phyloP scores from a whole-genome alignment of 92 coral and sea anemone species.

The Scolanthus callimorphus region DNA sequence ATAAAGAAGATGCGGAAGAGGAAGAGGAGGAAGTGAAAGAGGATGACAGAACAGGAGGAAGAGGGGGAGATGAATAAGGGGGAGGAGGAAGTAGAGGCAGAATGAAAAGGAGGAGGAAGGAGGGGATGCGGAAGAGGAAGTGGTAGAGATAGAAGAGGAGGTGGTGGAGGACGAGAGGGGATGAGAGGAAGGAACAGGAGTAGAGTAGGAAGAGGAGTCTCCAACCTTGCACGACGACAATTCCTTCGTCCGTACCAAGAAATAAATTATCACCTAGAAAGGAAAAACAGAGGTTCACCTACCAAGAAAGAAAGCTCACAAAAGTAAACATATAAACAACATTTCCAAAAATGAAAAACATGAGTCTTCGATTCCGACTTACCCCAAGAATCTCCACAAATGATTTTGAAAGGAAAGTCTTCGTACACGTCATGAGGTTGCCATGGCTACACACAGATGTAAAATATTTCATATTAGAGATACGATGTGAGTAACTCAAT shows the following conservation, averaged over 20 bases:
- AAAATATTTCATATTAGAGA: not conserved
- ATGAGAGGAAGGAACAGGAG: not conserved
- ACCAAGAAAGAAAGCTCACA: no score
- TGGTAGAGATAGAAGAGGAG: not conserved
- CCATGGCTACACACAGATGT: conserved; percentile 76
- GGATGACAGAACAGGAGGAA: no score
- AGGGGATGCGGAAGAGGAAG: not conserved
- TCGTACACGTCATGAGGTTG: conserved; percentile 77
- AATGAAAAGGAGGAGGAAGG: not conserved
- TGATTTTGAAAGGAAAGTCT: conserved; percentile 77
- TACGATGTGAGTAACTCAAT: not conserved
- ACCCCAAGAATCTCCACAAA: conserved; percentile 99
- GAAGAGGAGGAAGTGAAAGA: no score
- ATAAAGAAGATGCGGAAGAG: no score
- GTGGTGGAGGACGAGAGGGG: not conserved
- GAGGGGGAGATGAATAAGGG: no score
- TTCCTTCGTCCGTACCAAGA: conserved; percentile 89
- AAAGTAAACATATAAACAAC: no score
- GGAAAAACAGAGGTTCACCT: no score
- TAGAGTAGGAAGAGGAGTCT: not conserved
- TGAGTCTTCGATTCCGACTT: conserved; percentile 1
- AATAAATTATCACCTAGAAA: conserved; percentile 78
- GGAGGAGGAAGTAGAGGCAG: not conserved
- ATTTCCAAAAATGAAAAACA: not conserved
- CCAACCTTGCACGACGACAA: conserved; percentile 66